Conservation (phyloP, 2,888 invertebrate species). For the Vanessa cardui region DNA sequence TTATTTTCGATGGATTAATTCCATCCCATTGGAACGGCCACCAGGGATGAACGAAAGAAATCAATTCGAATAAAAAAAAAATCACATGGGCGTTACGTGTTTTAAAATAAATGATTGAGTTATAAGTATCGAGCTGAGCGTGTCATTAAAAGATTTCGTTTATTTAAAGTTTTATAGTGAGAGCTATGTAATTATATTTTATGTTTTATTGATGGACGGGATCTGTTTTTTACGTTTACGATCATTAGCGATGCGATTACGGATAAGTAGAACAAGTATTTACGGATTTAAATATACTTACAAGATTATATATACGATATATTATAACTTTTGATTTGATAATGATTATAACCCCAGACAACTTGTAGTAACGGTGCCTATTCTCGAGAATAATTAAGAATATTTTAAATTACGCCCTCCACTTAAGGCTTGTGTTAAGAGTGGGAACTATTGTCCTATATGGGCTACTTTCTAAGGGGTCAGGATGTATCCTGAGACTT, state of each 20-base stretch:
- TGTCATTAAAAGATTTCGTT: slow-evolving; percentile 26
- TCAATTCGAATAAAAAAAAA: neutral
- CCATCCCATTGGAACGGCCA: slow-evolving; percentile 32
- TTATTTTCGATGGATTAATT: slow-evolving; percentile 39
- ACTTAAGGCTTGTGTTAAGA: too few relatives aligned
- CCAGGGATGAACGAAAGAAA: slow-evolving; percentile 31
- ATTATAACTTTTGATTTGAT: too few relatives aligned
- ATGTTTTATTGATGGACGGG: neutral
- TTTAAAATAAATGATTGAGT: slow-evolving; percentile 25
- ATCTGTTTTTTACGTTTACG: neutral
- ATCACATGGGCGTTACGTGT: slow-evolving; percentile 12
- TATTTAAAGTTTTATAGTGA: slow-evolving; percentile 21
- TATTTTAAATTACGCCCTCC: too few relatives aligned
- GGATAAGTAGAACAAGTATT: neutral
- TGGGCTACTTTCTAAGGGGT: too few relatives aligned
- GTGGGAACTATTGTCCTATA: too few relatives aligned
- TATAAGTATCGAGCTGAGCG: slow-evolving; percentile 27
- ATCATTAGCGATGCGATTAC: neutral
- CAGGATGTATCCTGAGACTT: too few relatives aligned
- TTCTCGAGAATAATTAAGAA: too few relatives aligned
- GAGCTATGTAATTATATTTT: neutral
- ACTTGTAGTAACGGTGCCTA: too few relatives aligned
- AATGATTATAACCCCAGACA: too few relatives aligned
- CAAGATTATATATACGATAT: too few relatives aligned
- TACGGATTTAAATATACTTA: too few relatives aligned